These are phyloP conservation scores for Sebastolobus alascanus DNA, from an alignment of 2,797 vertebrate genomes.

Conservation along the genomic window DNA sequence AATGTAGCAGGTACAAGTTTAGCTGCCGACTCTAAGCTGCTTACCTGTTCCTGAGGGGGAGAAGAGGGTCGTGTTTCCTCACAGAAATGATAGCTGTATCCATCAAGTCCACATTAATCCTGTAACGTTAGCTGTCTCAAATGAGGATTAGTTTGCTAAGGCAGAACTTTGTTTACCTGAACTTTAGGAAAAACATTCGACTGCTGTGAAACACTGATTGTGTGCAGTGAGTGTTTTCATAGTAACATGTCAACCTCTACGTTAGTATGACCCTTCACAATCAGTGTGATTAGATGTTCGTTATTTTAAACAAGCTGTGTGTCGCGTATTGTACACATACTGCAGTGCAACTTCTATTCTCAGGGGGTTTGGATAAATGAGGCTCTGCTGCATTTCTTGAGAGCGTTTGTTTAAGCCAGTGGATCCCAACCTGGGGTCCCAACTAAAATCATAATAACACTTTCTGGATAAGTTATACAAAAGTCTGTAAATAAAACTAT, in stretches of 20 bases:
- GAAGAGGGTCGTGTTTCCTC: slow-evolving; percentile 58
- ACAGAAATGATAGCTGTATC: slow-evolving; percentile 70
- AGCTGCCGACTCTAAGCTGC: slow-evolving; percentile 71
- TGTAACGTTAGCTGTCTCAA: slow-evolving; percentile 60
- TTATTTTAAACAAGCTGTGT: slow-evolving; percentile 36
- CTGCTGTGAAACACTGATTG: slow-evolving; percentile 31
- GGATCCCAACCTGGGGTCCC: no score
- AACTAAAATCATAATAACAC: no score
- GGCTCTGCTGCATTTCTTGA: slow-evolving; percentile 18
- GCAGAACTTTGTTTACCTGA: slow-evolving; percentile 70
- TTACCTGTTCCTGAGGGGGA: slow-evolving; percentile 70
- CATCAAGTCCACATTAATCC: slow-evolving; percentile 74
- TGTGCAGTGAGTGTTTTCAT: slow-evolving; percentile 4
- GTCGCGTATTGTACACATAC: neutral
- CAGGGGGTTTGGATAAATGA: slow-evolving; percentile 23
- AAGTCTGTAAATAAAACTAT: no score
- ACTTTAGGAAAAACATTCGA: slow-evolving; percentile 43
- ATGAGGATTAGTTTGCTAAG: slow-evolving; percentile 67
- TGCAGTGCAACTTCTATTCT: slow-evolving; percentile 7
- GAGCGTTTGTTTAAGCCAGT: slow-evolving; percentile 31
- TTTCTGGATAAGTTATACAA: no score
- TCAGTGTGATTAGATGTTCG: slow-evolving; percentile 16
- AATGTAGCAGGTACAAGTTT: slow-evolving; percentile 64
- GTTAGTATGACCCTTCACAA: slow-evolving; percentile 11
- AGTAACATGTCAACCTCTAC: slow-evolving; percentile 8